A percentile compares a stretch with the other conserved stretches of the same genome.
Conservation (phyloP, 2,113 vertebrate genomes). For the Canis aureus region DNA sequence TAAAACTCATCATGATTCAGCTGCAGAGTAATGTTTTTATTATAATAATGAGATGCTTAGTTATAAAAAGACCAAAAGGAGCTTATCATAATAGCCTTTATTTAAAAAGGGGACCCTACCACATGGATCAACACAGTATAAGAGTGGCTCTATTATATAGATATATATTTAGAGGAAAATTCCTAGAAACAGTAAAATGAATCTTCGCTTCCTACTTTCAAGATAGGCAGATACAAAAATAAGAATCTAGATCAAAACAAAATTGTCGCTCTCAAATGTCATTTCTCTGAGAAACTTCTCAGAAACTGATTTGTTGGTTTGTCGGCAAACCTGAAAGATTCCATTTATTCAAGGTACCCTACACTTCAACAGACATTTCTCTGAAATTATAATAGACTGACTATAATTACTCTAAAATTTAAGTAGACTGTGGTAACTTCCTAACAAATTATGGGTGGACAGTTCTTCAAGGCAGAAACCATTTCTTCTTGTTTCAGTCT, state of each 20-base stretch:
- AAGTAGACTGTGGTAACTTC: neutral
- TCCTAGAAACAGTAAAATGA: conserved; percentile 42
- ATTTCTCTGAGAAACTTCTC: conserved; percentile 20
- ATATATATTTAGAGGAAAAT: neutral
- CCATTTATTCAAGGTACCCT: neutral
- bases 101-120: neutral
- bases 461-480: neutral
- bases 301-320: conserved; percentile 7
- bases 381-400: neutral
- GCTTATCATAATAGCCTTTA: neutral
- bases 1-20: neutral
- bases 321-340: neutral
- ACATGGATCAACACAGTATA: neutral
- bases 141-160: neutral
- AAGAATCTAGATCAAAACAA: conserved; percentile 35
- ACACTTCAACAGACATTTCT: neutral
- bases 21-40: neutral
- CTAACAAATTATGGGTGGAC: neutral
- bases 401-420: neutral
- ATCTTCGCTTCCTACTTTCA: conserved; percentile 38
- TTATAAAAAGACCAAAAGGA: neutral
- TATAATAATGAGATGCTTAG: neutral
- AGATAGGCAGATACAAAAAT: neutral
- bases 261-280: neutral
- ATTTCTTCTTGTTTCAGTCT: neutral